phyloP scores from a whole-genome alignment of 2,113 vertebrate species.

The Mesoclemmys tuberculata region DNA sequence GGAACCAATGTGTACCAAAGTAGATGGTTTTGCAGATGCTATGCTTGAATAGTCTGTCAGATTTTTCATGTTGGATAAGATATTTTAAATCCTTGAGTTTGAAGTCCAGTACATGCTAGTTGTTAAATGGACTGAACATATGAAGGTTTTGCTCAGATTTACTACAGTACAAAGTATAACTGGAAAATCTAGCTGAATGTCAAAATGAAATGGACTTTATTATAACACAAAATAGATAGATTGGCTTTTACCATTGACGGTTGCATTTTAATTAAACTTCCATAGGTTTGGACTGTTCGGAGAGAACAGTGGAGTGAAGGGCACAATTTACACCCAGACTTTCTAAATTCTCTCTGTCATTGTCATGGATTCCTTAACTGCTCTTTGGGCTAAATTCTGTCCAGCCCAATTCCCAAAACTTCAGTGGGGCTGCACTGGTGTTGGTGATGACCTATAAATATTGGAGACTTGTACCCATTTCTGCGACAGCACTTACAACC shows the following conservation, averaged over 20 bases:
- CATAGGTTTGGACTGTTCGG: neutral
- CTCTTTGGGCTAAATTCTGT: neutral
- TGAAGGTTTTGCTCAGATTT: neutral
- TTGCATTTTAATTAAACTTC: neutral
- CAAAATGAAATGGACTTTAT: neutral
- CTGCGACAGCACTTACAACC: neutral
- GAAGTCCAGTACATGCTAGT: constrained; percentile 9
- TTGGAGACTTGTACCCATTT: neutral
- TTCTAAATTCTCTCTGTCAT: neutral
- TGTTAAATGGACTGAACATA: constrained; percentile 38
- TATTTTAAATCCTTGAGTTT: neutral
- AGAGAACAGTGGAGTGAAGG: neutral
- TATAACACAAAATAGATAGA: neutral
- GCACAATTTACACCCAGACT: neutral
- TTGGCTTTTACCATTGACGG: neutral
- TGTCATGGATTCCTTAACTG: neutral
- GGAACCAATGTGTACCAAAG: neutral
- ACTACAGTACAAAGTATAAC: constrained; percentile 15
- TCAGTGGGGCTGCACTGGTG: neutral
- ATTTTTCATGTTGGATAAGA: constrained; percentile 19
- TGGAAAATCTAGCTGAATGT: neutral
- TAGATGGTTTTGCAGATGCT: constrained; percentile 15
- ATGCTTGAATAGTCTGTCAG: neutral
- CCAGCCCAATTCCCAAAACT: neutral
- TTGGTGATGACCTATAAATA: neutral